phyloP scores from a whole-genome alignment of 2,888 invertebrate species.

The Phlogophora meticulosa region DNA sequence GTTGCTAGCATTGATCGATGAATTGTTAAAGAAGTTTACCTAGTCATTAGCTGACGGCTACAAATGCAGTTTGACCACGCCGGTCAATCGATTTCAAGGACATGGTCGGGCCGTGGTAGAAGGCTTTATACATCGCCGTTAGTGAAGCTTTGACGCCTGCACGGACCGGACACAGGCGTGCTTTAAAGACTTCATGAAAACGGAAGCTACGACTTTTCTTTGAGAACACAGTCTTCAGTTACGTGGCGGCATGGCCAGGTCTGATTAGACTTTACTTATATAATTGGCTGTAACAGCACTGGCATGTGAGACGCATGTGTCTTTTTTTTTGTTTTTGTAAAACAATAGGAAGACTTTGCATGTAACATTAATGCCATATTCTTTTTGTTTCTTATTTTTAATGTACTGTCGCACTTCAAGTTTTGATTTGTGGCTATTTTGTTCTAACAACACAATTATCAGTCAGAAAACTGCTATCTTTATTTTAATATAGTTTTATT shows the following conservation, averaged over 20 bases:
- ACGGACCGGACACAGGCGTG: neutral
- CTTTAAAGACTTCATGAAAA: neutral
- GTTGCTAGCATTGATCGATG: neutral
- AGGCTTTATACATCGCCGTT: neutral
- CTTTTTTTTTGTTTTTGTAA: too few species aligned
- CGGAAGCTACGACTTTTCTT: neutral
- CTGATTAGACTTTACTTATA: too few species aligned
- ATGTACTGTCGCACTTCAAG: neutral
- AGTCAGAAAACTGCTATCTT: too few species aligned
- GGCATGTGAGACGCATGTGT: neutral
- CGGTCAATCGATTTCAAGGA: neutral
- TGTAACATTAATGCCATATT: too few species aligned
- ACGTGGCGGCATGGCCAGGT: too few species aligned
- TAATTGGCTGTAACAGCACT: too few species aligned
- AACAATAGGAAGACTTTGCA: too few species aligned
- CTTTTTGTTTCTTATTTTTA: neutral
- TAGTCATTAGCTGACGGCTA: neutral
- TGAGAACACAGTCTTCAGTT: too few species aligned
- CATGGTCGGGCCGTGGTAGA: neutral
- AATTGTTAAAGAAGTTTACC: conserved; percentile 1
- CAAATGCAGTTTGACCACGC: conserved; percentile 3
- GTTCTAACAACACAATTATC: neutral
- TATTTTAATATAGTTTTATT: neutral
- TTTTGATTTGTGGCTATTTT: neutral
- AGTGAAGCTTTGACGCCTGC: neutral